Conservation (phyloP, 2,888 invertebrate genomes). For the Brachynemurus nebulosus region DNA sequence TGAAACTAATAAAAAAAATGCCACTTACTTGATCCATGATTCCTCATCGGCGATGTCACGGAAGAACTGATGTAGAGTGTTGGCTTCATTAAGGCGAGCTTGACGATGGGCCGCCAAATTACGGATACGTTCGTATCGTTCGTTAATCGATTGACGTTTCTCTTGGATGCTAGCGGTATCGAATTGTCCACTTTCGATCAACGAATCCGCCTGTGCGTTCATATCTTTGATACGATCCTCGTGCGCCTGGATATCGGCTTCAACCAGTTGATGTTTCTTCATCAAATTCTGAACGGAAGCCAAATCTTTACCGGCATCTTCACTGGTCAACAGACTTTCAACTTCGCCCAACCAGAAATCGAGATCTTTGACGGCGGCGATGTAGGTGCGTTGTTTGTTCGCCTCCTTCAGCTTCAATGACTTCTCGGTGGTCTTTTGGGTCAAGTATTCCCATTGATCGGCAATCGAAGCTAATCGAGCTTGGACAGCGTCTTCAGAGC, state of each 20-base stretch:
- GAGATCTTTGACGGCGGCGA: slow-evolving; percentile 97
- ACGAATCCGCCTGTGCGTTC: slow-evolving; percentile 90
- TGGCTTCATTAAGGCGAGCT: slow-evolving; percentile 86
- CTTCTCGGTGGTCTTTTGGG: slow-evolving; percentile 96
- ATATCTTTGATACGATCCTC: slow-evolving; percentile 89
- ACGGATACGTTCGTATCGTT: slow-evolving; percentile 87
- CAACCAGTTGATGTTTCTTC: slow-evolving; percentile 96
- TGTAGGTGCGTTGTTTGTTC: slow-evolving; percentile 97
- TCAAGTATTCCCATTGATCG: slow-evolving; percentile 96
- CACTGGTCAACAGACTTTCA: slow-evolving; percentile 85
- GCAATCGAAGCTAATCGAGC: slow-evolving; percentile 82
- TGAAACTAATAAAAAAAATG: slow-evolving; percentile 12
- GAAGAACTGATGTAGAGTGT: slow-evolving; percentile 98
- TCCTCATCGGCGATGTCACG: slow-evolving; percentile 98
- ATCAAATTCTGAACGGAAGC: slow-evolving; percentile 97
- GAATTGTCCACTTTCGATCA: slow-evolving; percentile 94
- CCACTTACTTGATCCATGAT: slow-evolving; percentile 92
- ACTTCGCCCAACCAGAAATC: slow-evolving; percentile 99
- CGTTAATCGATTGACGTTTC: slow-evolving; percentile 90
- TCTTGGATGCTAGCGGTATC: slow-evolving; percentile 93
- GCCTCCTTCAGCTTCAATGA: slow-evolving; percentile 97
- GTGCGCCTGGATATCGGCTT: slow-evolving; percentile 95
- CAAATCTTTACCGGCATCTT: slow-evolving; percentile 95
- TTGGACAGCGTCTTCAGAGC: slow-evolving; percentile 95
- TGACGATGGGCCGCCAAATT: slow-evolving; percentile 86